Conservation (phyloP, 2,888 invertebrate species). For the Meganola albula region DNA sequence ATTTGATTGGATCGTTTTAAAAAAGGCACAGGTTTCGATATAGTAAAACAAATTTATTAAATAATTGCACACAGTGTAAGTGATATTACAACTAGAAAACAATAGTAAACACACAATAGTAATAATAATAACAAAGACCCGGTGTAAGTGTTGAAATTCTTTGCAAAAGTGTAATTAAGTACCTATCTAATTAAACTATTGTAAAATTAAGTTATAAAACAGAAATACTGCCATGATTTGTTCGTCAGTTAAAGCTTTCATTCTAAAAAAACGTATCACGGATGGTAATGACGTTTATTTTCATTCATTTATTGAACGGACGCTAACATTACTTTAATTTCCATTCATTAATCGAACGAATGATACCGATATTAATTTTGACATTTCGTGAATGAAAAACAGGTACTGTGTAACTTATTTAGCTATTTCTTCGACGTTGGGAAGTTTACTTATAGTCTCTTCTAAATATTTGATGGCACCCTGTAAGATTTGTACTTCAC, state of each 20-base stretch:
- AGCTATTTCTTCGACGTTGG: constrained; percentile 30
- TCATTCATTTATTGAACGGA: too few species aligned
- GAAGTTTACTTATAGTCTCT: constrained; percentile 41
- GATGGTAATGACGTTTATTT: too few species aligned
- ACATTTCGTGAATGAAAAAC: too few species aligned
- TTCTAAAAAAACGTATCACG: too few species aligned
- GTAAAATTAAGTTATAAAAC: constrained; percentile 20
- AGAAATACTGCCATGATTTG: constrained; percentile 50
- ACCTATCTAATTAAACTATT: constrained; percentile 25
- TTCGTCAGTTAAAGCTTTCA: too few species aligned
- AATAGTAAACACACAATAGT: constrained; percentile 26
- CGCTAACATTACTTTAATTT: too few species aligned
- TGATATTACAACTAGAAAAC: constrained; percentile 32
- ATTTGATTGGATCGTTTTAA: too few species aligned
- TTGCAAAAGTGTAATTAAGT: constrained; percentile 26
- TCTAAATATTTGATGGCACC: constrained; percentile 60
- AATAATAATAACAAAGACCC: constrained; percentile 22
- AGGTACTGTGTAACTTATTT: constrained; percentile 21
- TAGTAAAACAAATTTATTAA: constrained; percentile 26
- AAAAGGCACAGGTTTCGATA: too few species aligned
- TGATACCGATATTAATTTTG: too few species aligned
- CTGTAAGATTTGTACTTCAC: constrained; percentile 65
- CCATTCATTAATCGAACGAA: too few species aligned
- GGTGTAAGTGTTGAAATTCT: constrained; percentile 32
- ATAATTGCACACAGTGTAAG: constrained; percentile 40